Evolutionary conservation across 2,113 vertebrate genomes (phyloP).

Genomic region (Rhodinocichla rosea): DNA sequence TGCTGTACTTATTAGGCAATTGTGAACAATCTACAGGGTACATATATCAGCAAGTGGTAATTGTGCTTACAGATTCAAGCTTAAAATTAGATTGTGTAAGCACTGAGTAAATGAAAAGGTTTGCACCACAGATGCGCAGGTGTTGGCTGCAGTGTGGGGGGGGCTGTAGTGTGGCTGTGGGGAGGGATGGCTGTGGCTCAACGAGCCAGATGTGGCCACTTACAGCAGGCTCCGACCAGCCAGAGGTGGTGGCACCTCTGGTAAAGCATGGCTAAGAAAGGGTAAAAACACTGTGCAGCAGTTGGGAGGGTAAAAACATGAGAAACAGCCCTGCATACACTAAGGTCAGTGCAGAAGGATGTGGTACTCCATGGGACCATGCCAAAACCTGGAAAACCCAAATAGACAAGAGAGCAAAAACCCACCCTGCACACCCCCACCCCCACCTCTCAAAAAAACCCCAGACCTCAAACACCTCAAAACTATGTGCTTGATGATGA

Average conservation of each 20-base stretch:
- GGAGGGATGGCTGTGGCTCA: not conserved
- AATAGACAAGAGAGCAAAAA: not conserved
- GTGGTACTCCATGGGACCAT: not conserved
- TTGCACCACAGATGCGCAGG: not conserved
- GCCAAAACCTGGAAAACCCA: not conserved
- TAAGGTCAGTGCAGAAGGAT: not conserved
- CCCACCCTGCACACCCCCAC: fast-evolving
- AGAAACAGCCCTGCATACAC: not conserved
- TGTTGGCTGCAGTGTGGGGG: not conserved
- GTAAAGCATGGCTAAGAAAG: fast-evolving
- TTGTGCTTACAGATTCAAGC: not conserved
- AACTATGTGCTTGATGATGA: not conserved
- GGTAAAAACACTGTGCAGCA: not conserved
- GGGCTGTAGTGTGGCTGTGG: not conserved
- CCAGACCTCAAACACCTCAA: not conserved
- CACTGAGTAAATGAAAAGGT: not conserved
- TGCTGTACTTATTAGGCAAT: not conserved
- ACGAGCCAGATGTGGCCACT: fast-evolving
- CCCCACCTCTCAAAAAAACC: not conserved
- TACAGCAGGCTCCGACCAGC: fast-evolving
- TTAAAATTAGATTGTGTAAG: not conserved
- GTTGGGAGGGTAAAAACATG: not conserved
- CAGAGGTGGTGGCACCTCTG: not conserved
- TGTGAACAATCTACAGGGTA: not conserved
- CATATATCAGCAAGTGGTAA: not conserved